Evolutionary conservation across 2,113 vertebrate genomes (phyloP), one percentile per base, ranked within the genome.

Genomic region (Hepsetus odoe): DNA sequence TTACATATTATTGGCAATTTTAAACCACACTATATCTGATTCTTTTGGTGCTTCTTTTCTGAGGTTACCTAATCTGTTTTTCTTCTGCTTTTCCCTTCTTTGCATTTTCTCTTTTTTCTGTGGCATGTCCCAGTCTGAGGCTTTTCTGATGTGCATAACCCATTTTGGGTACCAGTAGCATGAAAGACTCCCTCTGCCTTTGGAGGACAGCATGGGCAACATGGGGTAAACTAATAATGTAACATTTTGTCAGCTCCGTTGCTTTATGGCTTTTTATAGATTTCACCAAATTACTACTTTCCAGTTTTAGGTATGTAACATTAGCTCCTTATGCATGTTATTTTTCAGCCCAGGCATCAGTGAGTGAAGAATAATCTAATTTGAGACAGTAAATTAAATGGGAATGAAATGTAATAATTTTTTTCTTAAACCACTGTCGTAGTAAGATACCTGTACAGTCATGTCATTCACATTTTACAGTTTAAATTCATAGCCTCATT

Each of bases 181-280:
- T 58, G 53, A 80, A 61, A 59, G 32, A 56, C 26, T 44, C 32
- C 22, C n/a, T 78, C 38, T 69, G 56, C 79, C 56, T 69, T 55
- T 83, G 70, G 72, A 20, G 42, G 33, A 79, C 56, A 51, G 20
- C 67, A 49, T 53, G 66, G 71, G 68, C 76, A 70, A 70, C 74
- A 64, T 72, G 71, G 82, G 82, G 84, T 85, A 85, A 85, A 84
- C 72, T 77, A 49, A 67, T 75, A 79, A 49, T 61, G 12, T 33
- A 35, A 64, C 67, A 72, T 33, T 64, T 40, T 61, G 40, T 16
- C 51, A 76, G 35, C 51, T 64, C 74, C 13, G 12, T 44, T 46
- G 24, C 20, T 69, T n/a, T 30, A 12, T 7, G 9, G 7, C 28
- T 58, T 26, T 49, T 16, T 18, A 18, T 40, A 59, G 46, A 30